Conservation (phyloP, 2,797 vertebrate species). For the Silurus aristotelis region DNA sequence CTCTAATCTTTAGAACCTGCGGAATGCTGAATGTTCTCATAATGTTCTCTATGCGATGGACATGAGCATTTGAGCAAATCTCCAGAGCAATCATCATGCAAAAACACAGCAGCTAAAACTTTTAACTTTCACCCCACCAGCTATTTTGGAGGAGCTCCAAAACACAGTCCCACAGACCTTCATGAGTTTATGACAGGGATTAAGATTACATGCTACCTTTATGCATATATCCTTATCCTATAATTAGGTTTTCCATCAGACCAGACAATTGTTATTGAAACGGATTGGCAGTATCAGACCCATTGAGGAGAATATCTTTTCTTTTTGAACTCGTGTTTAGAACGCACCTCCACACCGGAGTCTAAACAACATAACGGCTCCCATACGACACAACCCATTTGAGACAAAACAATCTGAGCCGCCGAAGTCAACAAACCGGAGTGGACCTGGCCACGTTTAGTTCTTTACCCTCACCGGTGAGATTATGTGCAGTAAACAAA, state of each 20-base stretch:
- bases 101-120: not conserved
- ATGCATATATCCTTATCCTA: not conserved
- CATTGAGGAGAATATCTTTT: not conserved
- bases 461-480: slow-evolving; percentile 35
- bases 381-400: not conserved
- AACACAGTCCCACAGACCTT: not conserved
- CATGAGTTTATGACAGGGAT: not conserved
- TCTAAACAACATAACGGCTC: slow-evolving; percentile 53
- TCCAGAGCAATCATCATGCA: not conserved
- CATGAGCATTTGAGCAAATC: not conserved
- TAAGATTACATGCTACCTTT: not conserved
- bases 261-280: not conserved
- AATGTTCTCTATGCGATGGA: not conserved
- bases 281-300: not conserved
- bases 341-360: slow-evolving; percentile 24
- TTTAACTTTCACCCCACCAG: not conserved
- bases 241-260: slow-evolving; percentile 15
- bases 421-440: slow-evolving; percentile 49
- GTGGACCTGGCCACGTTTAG: slow-evolving; percentile 38
- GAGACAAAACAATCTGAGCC: slow-evolving; percentile 56
- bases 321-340: not conserved
- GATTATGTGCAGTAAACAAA: slow-evolving; percentile 54
- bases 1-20: not conserved
- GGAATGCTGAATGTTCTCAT: not conserved
- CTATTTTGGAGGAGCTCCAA: not conserved